phyloP scores from a whole-genome alignment of 2,888 invertebrate species.

The Hydrotaea cyrtoneurina region DNA sequence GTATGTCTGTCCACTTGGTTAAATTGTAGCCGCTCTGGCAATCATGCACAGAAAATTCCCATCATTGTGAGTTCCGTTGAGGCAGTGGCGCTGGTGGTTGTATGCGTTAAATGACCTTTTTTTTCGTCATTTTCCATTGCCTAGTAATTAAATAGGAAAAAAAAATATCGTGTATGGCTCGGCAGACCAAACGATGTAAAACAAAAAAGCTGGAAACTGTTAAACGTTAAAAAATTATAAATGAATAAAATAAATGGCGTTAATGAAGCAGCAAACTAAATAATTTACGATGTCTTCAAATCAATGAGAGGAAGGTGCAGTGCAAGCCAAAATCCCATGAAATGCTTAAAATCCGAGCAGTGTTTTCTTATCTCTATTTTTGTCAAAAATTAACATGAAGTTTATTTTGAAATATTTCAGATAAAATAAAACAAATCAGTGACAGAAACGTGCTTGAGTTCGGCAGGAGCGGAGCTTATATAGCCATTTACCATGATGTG shows the following conservation, averaged over 20 bases:
- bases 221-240: conserved; percentile 13
- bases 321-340: too few relatives aligned
- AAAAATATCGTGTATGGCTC: conserved; percentile 49
- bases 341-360: too few relatives aligned
- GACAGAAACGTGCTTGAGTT: too few relatives aligned
- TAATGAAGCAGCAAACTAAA: conserved; percentile 8
- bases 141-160: conserved; percentile 60
- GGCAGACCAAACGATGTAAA: conserved; percentile 20
- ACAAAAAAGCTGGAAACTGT: neutral
- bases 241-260: conserved; percentile 26
- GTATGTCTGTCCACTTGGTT: too few relatives aligned
- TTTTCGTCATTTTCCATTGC: conserved; percentile 37
- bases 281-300: too few relatives aligned
- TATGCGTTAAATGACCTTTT: conserved; percentile 63
- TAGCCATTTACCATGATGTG: too few relatives aligned
- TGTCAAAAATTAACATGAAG: too few relatives aligned
- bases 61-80: neutral
- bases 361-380: too few relatives aligned
- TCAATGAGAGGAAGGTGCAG: too few relatives aligned
- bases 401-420: too few relatives aligned
- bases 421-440: too few relatives aligned
- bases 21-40: neutral
- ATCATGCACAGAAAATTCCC: conserved; percentile 17
- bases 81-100: conserved; percentile 17
- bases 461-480: too few relatives aligned